Percentiles rank a stretch among this genome's conserved stretches.
These are phyloP conservation scores for Willisornis vidua DNA, from an alignment of 2,113 vertebrate species.

Conservation along the genomic window DNA sequence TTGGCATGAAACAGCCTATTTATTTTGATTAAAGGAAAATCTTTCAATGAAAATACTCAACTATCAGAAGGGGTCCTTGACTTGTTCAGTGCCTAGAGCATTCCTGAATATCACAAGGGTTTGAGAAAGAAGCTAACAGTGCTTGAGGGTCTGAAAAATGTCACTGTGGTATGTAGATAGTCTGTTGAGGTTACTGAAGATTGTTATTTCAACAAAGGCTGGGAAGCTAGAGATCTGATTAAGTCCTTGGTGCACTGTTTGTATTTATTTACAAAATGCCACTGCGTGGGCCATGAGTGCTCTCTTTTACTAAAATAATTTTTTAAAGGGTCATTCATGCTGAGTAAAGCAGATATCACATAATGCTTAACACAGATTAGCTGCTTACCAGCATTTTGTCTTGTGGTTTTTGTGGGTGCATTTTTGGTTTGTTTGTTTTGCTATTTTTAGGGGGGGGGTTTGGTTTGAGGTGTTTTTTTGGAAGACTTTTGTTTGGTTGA, in stretches of 20 bases:
- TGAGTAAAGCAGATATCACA: neutral
- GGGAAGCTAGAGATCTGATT: neutral
- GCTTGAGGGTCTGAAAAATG: constrained; percentile 12
- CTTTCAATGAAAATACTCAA: constrained; percentile 39
- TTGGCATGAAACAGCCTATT: constrained; percentile 64
- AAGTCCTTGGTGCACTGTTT: neutral
- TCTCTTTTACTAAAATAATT: neutral
- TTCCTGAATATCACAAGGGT: neutral
- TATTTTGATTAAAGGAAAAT: constrained; percentile 73
- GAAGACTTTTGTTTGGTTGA: neutral
- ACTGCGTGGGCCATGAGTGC: neutral
- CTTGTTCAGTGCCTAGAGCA: constrained; percentile 3
- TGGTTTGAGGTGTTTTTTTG: neutral
- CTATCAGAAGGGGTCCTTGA: constrained; percentile 10
- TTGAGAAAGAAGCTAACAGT: neutral
- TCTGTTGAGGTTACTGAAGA: neutral
- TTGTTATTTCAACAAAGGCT: neutral
- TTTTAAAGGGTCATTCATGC: neutral
- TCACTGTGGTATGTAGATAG: neutral
- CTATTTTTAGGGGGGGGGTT: too few species aligned
- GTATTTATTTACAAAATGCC: neutral
- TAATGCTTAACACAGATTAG: neutral
- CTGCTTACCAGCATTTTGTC: neutral
- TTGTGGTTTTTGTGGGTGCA: neutral
- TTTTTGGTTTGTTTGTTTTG: neutral